Conservation (phyloP, 2,113 vertebrate genomes). For the Hiodon tergisus region DNA sequence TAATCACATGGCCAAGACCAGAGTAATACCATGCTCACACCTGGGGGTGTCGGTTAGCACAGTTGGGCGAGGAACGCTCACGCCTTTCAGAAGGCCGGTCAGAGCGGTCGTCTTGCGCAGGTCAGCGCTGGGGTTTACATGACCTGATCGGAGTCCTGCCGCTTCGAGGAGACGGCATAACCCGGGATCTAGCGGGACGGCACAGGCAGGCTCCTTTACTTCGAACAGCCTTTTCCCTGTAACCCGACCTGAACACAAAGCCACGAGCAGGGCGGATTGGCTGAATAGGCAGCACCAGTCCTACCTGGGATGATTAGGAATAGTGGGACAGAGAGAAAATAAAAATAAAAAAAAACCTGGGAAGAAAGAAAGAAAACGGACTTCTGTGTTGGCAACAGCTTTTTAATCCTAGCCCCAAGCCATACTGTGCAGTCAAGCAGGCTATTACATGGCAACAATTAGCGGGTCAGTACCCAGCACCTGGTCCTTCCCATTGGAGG, state of each 20-base stretch:
- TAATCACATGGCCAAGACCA: background rate
- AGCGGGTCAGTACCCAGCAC: conserved; percentile 69
- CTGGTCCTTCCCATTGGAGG: conserved; percentile 71
- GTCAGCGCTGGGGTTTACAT: too few relatives aligned
- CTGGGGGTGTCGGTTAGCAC: too few relatives aligned
- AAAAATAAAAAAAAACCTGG: conserved; percentile 45
- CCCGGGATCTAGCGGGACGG: too few relatives aligned
- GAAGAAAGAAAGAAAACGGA: conserved; percentile 63
- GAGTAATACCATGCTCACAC: background rate
- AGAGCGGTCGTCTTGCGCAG: too few relatives aligned
- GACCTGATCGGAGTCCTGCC: too few relatives aligned
- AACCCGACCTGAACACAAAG: conserved; percentile 12
- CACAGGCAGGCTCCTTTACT: background rate
- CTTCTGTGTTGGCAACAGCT: conserved; percentile 68
- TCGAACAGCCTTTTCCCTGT: too few relatives aligned
- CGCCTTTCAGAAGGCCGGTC: background rate
- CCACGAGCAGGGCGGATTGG: background rate
- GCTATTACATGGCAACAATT: conserved; percentile 76
- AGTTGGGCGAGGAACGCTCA: too few relatives aligned
- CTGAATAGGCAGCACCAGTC: conserved; percentile 15
- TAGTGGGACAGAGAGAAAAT: conserved; percentile 20
- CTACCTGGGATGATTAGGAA: conserved; percentile 20
- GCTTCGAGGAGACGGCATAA: too few relatives aligned
- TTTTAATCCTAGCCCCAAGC: conserved; percentile 74
- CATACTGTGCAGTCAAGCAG: conserved; percentile 81